These are phyloP conservation scores for Byasa hedistus DNA, from an alignment of 2,888 invertebrate species.

Conservation along the genomic window DNA sequence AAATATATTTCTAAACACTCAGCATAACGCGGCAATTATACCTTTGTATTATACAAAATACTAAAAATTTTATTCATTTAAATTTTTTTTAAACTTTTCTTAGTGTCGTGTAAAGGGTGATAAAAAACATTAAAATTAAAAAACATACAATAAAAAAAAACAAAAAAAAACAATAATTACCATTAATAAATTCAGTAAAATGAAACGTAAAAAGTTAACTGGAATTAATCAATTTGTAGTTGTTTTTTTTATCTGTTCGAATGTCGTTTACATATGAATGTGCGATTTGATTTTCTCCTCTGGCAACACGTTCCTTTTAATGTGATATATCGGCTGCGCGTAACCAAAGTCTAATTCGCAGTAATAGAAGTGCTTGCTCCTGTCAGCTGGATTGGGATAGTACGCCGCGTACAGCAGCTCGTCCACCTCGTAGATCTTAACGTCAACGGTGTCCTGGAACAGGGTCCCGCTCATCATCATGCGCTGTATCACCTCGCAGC, in stretches of 20 bases:
- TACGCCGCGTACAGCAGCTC: constrained; percentile 58
- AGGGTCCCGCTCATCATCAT: constrained; percentile 60
- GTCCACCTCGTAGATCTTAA: constrained; percentile 61
- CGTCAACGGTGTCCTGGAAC: constrained; percentile 64
- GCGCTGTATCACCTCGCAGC: constrained; percentile 62
- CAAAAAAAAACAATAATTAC: not conserved
- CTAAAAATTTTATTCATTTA: no score
- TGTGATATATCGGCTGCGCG: constrained; percentile 64
- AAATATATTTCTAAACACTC: no score
- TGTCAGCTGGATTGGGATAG: constrained; percentile 64
- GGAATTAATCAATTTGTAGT: not conserved
- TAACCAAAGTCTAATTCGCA: constrained; percentile 70
- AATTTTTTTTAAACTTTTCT: no score
- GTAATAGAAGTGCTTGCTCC: constrained; percentile 79
- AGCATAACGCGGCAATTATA: no score
- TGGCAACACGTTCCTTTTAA: constrained; percentile 34
- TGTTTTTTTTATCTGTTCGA: no score
- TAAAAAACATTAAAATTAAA: not conserved
- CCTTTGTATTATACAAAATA: no score
- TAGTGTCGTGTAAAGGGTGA: no score
- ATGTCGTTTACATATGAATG: not conserved
- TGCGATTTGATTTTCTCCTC: constrained; percentile 2
- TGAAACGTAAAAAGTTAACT: not conserved
- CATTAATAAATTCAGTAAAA: not conserved
- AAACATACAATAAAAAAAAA: not conserved